These are phyloP conservation scores for Heliconius hermathena DNA, from an alignment of 1,140 invertebrate genomes.

Conservation along the genomic window DNA sequence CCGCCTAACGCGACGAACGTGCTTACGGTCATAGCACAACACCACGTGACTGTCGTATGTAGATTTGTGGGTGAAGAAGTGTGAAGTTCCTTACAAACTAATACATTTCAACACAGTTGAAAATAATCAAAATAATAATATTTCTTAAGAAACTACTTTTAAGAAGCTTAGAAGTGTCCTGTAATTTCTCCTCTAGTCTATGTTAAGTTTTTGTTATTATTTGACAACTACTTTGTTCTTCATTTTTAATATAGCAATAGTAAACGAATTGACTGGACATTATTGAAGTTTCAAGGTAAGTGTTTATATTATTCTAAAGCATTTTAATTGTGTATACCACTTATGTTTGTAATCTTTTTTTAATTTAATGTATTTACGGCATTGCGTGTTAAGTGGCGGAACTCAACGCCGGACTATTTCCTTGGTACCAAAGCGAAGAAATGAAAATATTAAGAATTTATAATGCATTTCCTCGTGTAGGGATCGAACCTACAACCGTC, in stretches of 20 bases:
- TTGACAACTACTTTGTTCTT: neutral
- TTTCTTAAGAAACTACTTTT: neutral
- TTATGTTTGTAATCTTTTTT: neutral
- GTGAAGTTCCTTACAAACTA: neutral
- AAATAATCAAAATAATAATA: neutral
- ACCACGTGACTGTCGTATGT: slow-evolving; percentile 36
- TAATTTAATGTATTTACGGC: no score
- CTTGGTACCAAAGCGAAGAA: no score
- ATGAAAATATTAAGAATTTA: no score
- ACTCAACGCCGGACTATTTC: no score
- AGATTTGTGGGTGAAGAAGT: slow-evolving; percentile 22
- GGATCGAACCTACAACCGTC: no score
- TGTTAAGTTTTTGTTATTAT: neutral
- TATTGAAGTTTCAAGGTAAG: neutral
- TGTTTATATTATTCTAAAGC: neutral
- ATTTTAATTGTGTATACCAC: no score
- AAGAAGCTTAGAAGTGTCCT: neutral
- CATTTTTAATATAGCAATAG: neutral
- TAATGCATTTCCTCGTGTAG: no score
- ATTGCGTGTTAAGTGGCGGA: no score
- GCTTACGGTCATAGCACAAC: slow-evolving; percentile 14
- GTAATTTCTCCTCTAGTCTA: neutral
- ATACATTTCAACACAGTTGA: neutral
- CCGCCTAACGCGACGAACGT: slow-evolving; percentile 59
- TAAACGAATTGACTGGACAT: neutral